Percentiles rank a stretch among this genome's conserved stretches.
phyloP scores from a whole-genome alignment of 1,140 invertebrate genomes.

The Zaprionus taronus region DNA sequence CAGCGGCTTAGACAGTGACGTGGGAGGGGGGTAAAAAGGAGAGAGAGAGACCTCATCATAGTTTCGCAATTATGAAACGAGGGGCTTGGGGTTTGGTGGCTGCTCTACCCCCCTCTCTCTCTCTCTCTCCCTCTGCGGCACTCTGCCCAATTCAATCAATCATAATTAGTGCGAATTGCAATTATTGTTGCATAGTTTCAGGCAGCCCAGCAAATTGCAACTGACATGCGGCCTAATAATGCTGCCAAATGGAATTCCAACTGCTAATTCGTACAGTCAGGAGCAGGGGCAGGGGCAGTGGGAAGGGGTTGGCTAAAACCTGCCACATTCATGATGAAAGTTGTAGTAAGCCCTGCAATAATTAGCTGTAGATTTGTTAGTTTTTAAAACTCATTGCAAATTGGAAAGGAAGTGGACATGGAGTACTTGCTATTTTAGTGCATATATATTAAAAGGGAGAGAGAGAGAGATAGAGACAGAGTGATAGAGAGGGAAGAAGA shows the following conservation, averaged over 20 bases:
- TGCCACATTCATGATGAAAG: not conserved
- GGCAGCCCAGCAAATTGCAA: conserved; percentile 50
- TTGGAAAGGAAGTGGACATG: too few species aligned
- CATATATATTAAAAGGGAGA: too few species aligned
- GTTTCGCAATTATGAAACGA: conserved; percentile 62
- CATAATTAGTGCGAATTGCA: conserved; percentile 81
- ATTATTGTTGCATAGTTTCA: conserved; percentile 77
- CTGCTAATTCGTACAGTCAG: not conserved
- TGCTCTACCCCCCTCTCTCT: not conserved
- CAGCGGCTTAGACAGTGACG: not conserved
- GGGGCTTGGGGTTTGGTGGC: not conserved
- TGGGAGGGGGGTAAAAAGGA: not conserved
- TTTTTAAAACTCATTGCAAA: not conserved
- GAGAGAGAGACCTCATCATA: conserved; percentile 51
- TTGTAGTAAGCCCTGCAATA: not conserved
- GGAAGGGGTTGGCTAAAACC: not conserved
- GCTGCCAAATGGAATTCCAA: conserved; percentile 11
- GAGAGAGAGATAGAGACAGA: too few species aligned
- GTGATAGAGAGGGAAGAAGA: too few species aligned
- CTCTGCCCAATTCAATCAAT: conserved; percentile 64
- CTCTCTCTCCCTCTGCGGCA: not conserved
- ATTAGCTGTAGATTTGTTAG: not conserved
- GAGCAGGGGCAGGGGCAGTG: not conserved
- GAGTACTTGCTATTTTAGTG: too few species aligned
- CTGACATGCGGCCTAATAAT: conserved; percentile 59